Percentiles rank a stretch among this genome's conserved stretches.
Conservation (phyloP, 2,888 invertebrate species). For the Amphipyra tragopoginis region DNA sequence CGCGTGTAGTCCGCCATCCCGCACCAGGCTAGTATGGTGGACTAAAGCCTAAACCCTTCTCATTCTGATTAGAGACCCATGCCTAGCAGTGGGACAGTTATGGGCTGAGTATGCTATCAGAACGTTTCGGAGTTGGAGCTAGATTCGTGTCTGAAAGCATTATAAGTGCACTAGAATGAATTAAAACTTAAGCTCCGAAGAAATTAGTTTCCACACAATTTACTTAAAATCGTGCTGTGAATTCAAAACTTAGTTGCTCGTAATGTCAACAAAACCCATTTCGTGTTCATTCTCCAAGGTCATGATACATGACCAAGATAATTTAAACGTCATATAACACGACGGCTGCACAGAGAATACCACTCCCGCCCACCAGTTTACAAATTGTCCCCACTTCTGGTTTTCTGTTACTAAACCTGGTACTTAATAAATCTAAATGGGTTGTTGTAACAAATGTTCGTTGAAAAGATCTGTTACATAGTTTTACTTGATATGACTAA, state of each 20-base stretch:
- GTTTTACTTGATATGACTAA: constrained; percentile 39
- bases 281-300: constrained; percentile 32
- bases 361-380: constrained; percentile 5
- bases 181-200: no score
- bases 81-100: no score
- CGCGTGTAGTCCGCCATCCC: no score
- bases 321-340: constrained; percentile 17
- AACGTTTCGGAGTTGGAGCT: no score
- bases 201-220: no score
- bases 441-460: constrained; percentile 3
- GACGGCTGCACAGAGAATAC: constrained; percentile 2
- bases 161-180: no score
- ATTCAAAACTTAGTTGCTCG: constrained; percentile 15
- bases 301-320: constrained; percentile 33
- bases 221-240: neutral
- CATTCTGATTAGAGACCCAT: no score
- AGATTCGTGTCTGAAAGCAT: no score
- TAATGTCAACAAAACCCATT: constrained; percentile 17
- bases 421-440: neutral
- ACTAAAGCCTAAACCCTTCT: no score
- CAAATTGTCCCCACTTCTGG: constrained; percentile 3
- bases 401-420: constrained; percentile 4
- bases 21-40: no score
- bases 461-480: constrained; percentile 9
- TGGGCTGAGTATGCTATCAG: no score